Evolutionary conservation across 2,113 vertebrate species (phyloP).

Genomic region (Coptodon rendalli): DNA sequence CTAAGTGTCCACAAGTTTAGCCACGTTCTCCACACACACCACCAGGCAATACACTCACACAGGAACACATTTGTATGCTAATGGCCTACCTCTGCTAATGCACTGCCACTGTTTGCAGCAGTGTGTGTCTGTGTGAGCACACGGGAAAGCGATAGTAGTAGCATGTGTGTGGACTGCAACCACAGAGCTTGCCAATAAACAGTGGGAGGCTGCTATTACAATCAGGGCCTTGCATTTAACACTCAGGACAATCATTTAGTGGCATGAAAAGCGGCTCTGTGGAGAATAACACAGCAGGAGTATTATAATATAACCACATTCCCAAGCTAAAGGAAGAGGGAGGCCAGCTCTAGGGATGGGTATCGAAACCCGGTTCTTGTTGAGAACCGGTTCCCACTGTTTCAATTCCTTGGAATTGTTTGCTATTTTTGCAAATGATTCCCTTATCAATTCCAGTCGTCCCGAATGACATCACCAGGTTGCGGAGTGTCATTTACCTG

Average conservation of each 20-base stretch:
- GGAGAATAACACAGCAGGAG: neutral
- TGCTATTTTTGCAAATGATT: too few species aligned
- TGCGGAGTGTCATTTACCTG: too few species aligned
- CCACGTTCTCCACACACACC: neutral
- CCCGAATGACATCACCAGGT: too few species aligned
- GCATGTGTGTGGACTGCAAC: neutral
- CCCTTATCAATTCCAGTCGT: too few species aligned
- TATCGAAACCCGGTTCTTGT: too few species aligned
- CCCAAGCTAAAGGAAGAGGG: neutral
- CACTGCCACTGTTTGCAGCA: neutral
- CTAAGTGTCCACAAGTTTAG: neutral
- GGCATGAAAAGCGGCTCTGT: neutral
- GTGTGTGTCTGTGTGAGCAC: neutral
- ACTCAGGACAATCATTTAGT: slow-evolving; percentile 12
- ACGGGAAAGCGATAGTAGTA: neutral
- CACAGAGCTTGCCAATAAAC: neutral
- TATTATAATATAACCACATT: slow-evolving; percentile 2
- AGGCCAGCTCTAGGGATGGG: neutral
- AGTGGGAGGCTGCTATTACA: slow-evolving; percentile 23
- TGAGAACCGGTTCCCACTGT: too few species aligned
- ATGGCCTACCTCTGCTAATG: neutral
- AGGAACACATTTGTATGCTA: neutral
- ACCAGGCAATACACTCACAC: neutral
- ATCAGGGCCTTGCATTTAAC: slow-evolving; percentile 29
- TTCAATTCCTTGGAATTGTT: too few species aligned